Evolutionary conservation across 2,797 vertebrate species (phyloP).

Genomic region (Chrosomus eos): DNA sequence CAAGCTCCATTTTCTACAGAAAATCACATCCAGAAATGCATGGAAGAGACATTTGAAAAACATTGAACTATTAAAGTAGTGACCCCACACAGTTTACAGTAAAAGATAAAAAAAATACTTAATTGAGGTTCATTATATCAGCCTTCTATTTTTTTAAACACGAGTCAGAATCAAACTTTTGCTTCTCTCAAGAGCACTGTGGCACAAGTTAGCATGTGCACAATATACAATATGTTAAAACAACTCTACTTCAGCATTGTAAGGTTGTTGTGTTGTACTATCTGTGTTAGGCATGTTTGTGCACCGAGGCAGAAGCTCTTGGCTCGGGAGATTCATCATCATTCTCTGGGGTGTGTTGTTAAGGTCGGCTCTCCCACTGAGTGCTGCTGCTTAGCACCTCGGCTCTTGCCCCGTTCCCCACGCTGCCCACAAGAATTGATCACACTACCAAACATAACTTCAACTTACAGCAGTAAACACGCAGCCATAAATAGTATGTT

Average conservation of each 20-base stretch:
- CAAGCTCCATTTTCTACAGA: neutral
- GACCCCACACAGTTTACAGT: neutral
- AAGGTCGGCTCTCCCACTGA: conserved; percentile 67
- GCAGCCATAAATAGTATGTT: neutral
- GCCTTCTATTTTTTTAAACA: neutral
- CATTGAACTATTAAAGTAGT: neutral
- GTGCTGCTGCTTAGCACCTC: conserved; percentile 79
- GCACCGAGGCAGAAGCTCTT: conserved; percentile 51
- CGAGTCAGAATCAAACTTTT: neutral
- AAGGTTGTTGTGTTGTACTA: conserved; percentile 27
- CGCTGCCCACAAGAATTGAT: conserved; percentile 12
- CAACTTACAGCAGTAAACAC: neutral
- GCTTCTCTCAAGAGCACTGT: neutral
- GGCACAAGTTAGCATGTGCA: neutral
- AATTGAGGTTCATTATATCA: neutral
- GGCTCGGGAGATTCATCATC: conserved; percentile 51
- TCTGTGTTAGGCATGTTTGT: conserved; percentile 37
- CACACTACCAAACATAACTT: conserved; percentile 12
- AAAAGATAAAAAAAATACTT: neutral
- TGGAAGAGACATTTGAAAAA: neutral
- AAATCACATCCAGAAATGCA: neutral
- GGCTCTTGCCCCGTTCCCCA: conserved; percentile 27
- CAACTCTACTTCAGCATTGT: conserved; percentile 43
- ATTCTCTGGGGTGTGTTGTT: conserved; percentile 71
- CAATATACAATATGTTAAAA: neutral